Evolutionary conservation across 2,113 vertebrate species (phyloP).

Genomic region (Caloenas nicobarica): DNA sequence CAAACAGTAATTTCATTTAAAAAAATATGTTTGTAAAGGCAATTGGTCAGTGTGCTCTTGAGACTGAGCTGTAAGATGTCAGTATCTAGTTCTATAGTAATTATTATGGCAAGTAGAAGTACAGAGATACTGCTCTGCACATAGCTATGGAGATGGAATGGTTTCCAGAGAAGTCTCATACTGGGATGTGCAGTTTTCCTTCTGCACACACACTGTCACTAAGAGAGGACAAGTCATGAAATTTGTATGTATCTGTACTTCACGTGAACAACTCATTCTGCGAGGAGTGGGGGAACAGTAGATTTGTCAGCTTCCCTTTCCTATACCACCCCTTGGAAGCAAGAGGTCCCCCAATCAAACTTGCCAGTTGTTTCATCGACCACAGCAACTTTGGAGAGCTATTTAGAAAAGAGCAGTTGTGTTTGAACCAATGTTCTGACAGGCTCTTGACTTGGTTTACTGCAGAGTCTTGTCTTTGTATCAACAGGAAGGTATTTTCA

Average conservation of each 20-base stretch:
- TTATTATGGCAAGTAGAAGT: neutral
- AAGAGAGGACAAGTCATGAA: neutral
- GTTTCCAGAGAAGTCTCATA: neutral
- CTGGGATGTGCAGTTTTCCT: neutral
- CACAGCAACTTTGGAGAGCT: neutral
- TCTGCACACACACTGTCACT: neutral
- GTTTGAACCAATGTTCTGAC: neutral
- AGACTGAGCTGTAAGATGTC: neutral
- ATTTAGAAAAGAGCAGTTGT: neutral
- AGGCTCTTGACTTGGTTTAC: fast-evolving
- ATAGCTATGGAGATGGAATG: neutral
- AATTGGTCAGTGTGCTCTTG: neutral
- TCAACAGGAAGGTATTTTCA: neutral
- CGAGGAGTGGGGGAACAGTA: neutral
- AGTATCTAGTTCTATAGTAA: neutral
- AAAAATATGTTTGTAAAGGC: neutral
- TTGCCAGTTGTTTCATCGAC: neutral
- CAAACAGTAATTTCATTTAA: neutral
- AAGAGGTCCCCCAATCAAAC: neutral
- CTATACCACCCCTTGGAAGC: neutral
- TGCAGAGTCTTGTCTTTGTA: neutral
- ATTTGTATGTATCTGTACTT: neutral
- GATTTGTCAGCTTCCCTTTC: neutral
- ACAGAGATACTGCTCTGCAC: neutral
- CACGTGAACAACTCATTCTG: neutral